These are phyloP conservation scores for Lacanobia oleracea DNA, from an alignment of 2,888 invertebrate genomes.

Conservation along the genomic window DNA sequence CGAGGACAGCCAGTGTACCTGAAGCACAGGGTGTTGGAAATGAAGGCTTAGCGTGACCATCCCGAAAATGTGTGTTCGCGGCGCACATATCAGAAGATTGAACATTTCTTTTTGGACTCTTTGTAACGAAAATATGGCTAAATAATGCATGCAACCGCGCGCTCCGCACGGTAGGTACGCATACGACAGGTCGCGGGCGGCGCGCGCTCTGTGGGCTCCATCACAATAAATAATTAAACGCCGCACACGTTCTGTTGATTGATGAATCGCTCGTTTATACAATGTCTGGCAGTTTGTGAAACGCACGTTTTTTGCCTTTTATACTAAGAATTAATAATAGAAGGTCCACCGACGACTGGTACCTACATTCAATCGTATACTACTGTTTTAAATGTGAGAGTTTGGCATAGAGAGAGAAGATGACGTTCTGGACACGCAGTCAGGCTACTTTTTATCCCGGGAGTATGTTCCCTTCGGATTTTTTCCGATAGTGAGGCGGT, in stretches of 20 bases:
- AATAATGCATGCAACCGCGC: not conserved
- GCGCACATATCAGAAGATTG: not conserved
- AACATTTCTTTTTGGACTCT: not conserved
- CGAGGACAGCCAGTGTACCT: too few relatives aligned
- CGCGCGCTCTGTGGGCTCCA: not conserved
- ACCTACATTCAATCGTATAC: too few relatives aligned
- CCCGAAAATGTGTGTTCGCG: not conserved
- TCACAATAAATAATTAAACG: constrained; percentile 12
- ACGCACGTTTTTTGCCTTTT: not conserved
- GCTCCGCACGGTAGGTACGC: not conserved
- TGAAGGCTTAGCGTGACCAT: too few relatives aligned
- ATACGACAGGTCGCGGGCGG: not conserved
- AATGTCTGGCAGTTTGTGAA: constrained; percentile 11
- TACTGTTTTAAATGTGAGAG: too few relatives aligned
- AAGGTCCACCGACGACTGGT: not conserved
- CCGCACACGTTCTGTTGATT: constrained; percentile 18
- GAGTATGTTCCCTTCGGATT: too few relatives aligned
- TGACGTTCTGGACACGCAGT: too few relatives aligned
- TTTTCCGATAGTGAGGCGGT: too few relatives aligned
- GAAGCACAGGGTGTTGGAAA: too few relatives aligned
- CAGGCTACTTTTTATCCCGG: too few relatives aligned
- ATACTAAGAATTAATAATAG: not conserved
- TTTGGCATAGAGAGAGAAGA: too few relatives aligned
- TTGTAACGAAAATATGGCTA: not conserved
- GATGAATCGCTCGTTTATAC: constrained; percentile 23